Conservation (phyloP, 1,140 invertebrate genomes). For the Colletes latitarsis region DNA sequence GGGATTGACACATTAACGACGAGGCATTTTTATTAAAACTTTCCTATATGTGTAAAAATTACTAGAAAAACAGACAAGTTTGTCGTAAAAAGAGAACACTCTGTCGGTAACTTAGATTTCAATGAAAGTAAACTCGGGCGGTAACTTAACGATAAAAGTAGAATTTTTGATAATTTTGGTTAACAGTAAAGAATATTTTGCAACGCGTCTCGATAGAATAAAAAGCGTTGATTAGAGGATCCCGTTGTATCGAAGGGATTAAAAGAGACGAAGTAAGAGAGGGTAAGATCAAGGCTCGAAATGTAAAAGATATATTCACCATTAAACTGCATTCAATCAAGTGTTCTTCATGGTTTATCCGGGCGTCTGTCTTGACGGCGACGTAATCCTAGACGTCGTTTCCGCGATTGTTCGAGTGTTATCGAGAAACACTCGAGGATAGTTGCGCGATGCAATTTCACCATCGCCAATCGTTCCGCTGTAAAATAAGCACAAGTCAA, state of each 20-base stretch:
- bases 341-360: neutral
- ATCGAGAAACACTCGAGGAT: neutral
- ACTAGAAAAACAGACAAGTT: too few relatives aligned
- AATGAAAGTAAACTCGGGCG: too few relatives aligned
- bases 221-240: neutral
- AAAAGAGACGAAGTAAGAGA: neutral
- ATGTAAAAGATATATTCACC: neutral
- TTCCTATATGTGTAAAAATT: too few relatives aligned
- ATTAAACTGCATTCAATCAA: constrained; percentile 23
- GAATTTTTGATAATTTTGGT: too few relatives aligned
- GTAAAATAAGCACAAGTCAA: neutral
- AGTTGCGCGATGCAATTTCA: neutral
- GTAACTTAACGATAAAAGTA: too few relatives aligned
- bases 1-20: too few relatives aligned
- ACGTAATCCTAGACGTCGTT: neutral
- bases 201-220: too few relatives aligned
- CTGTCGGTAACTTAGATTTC: too few relatives aligned
- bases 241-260: neutral
- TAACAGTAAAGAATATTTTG: too few relatives aligned
- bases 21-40: too few relatives aligned
- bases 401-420: neutral
- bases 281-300: too few relatives aligned
- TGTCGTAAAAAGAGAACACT: too few relatives aligned
- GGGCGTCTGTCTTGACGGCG: neutral
- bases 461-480: neutral